Evolutionary conservation across 2,888 invertebrate genomes (phyloP), one percentile per base, ranked within the genome.

Genomic region (Aelia acuminata): DNA sequence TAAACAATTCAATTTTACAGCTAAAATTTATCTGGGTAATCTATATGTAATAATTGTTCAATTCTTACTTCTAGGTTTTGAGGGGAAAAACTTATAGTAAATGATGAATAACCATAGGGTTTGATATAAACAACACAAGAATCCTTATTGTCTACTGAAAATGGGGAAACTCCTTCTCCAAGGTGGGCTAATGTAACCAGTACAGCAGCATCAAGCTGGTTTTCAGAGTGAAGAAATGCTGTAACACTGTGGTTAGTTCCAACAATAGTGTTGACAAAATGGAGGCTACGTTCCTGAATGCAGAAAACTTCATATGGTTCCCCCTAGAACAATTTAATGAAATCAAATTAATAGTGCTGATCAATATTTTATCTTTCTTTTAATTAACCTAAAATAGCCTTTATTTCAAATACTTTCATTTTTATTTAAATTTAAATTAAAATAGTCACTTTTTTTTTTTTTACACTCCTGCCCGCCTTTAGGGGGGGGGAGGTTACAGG

Each of bases 251-350:
- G 57, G 26, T 18, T 63, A n/a, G 39, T 57, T n/a, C 86, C 86
- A 39, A 86, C 47, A 26, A 63, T n/a, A 15, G 26, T 43, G 43
- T 86, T 86, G 0, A 22, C 13, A 47, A 53, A 47, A 43, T 47
- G 26, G 4, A 63, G 35, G 0, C 26, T 4, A 13, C 18, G 35
- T 57, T 63, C 57, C 39, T 63, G 20, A n/a, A 39, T 39, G 18
- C 35, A 63, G 70, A 86, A 86, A 63, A 86, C n/a, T 86, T 26
- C 70, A 43, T 63, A 86, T 26, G 57, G 63, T 47, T 39, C 31
- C 15, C 86, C 86, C 86, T 86, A 39, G 39, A 57, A 35, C 26
- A 84, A n/a, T n/a, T n/a, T n/a, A n/a, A n/a, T n/a, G n/a, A n/a
- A n/a, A n/a, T n/a, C n/a, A n/a, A n/a, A n/a, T n/a, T n/a, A n/a